phyloP scores from a whole-genome alignment of 2,888 invertebrate genomes.

The Eulithis prunata region DNA sequence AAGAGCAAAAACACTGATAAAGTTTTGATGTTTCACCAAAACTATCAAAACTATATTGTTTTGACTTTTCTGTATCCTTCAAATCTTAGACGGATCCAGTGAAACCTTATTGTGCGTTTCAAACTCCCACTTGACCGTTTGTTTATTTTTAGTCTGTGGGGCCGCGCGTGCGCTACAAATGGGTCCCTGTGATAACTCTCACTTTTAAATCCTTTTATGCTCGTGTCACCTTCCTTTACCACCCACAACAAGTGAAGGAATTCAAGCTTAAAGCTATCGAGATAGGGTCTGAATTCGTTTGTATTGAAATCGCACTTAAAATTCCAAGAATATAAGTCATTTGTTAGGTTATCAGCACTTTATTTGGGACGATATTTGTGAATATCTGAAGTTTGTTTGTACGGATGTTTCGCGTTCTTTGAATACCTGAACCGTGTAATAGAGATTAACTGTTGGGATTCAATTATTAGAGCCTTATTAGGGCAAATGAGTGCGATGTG shows the following conservation, averaged over 20 bases:
- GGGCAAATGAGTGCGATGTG: constrained; percentile 2
- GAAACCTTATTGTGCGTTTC: background rate
- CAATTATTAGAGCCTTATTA: constrained; percentile 40
- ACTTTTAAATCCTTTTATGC: constrained; percentile 80
- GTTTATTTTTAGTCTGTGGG: constrained; percentile 65
- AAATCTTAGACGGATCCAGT: too few relatives aligned
- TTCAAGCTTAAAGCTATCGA: constrained; percentile 42
- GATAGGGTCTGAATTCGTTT: constrained; percentile 45
- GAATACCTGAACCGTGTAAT: constrained; percentile 51
- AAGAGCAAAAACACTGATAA: too few relatives aligned
- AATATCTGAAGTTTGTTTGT: constrained; percentile 68
- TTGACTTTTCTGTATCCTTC: too few relatives aligned
- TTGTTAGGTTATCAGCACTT: constrained; percentile 83
- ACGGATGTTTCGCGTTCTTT: constrained; percentile 59
- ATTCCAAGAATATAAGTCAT: constrained; percentile 82
- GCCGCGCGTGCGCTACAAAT: constrained; percentile 82
- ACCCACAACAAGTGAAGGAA: constrained; percentile 37
- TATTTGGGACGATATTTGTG: constrained; percentile 78
- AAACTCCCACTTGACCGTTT: constrained; percentile 26
- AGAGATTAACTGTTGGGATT: constrained; percentile 53
- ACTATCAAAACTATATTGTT: too few relatives aligned
- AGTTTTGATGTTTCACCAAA: too few relatives aligned
- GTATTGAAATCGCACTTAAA: constrained; percentile 56
- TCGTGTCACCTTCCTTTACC: constrained; percentile 68
- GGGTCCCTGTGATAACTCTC: constrained; percentile 83